Percentiles rank a stretch among this genome's conserved stretches.
Conservation (phyloP, 2,797 vertebrate genomes). For the Neoniphon sammara region DNA sequence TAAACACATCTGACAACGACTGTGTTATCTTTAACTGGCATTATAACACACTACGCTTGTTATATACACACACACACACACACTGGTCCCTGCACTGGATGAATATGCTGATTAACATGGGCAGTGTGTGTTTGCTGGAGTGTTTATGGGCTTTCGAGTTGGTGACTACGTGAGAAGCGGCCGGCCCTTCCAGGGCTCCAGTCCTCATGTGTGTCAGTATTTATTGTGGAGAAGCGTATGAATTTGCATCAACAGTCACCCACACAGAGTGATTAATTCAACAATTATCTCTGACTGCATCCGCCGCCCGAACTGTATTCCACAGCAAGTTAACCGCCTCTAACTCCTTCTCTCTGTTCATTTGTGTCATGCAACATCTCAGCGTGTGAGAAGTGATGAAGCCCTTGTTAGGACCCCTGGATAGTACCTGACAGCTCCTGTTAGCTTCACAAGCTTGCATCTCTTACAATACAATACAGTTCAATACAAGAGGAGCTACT, state of each 20-base stretch:
- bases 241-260: slow-evolving; percentile 45
- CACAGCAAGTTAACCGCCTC: slow-evolving; percentile 18
- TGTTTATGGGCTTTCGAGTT: slow-evolving; percentile 1
- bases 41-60: neutral
- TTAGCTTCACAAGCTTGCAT: slow-evolving; percentile 16
- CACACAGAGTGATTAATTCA: slow-evolving; percentile 50
- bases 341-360: slow-evolving; percentile 22
- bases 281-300: slow-evolving; percentile 34
- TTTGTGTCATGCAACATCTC: slow-evolving; percentile 33
- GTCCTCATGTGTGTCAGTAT: slow-evolving; percentile 15
- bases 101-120: neutral
- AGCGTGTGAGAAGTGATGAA: slow-evolving; percentile 25
- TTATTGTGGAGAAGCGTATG: slow-evolving; percentile 32
- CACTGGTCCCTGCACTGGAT: neutral
- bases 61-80: too few relatives aligned
- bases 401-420: slow-evolving; percentile 11
- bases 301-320: slow-evolving; percentile 36
- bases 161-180: neutral
- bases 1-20: slow-evolving; percentile 2
- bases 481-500: too few relatives aligned
- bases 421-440: slow-evolving; percentile 42
- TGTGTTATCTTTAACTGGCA: neutral
- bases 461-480: too few relatives aligned
- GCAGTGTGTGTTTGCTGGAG: slow-evolving; percentile 5
- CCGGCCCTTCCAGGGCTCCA: slow-evolving; percentile 1